Conservation (phyloP, 2,888 invertebrate genomes). For the Clusia tigrina region DNA sequence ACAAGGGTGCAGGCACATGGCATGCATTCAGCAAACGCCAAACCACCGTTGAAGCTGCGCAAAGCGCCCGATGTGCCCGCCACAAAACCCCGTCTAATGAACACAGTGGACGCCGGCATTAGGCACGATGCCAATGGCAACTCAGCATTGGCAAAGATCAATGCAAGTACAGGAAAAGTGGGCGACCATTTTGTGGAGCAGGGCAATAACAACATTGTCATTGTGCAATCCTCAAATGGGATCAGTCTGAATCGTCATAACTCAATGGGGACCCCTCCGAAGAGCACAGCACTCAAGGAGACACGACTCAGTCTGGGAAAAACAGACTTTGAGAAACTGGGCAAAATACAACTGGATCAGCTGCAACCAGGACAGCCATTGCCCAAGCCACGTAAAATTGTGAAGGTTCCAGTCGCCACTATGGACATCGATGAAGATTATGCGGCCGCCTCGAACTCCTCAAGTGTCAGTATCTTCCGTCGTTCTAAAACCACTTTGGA, state of each 20-base stretch:
- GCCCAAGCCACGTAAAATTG: slow-evolving; percentile 57
- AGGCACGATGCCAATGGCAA: slow-evolving; percentile 38
- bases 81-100: slow-evolving; percentile 45
- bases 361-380: slow-evolving; percentile 53
- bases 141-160: slow-evolving; percentile 28
- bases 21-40: slow-evolving; percentile 36
- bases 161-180: slow-evolving; percentile 12
- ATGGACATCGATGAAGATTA: slow-evolving; percentile 52
- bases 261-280: slow-evolving; percentile 43
- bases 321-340: slow-evolving; percentile 53
- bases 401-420: slow-evolving; percentile 55
- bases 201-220: slow-evolving; percentile 38
- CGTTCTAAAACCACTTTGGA: slow-evolving; percentile 61
- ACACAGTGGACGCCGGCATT: slow-evolving; percentile 25
- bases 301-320: slow-evolving; percentile 55
- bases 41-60: slow-evolving; percentile 52
- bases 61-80: slow-evolving; percentile 59
- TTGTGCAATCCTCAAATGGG: slow-evolving; percentile 36
- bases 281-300: slow-evolving; percentile 48
- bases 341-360: slow-evolving; percentile 35
- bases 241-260: slow-evolving; percentile 51
- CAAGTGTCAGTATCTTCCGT: slow-evolving; percentile 47
- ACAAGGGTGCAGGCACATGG: slow-evolving; percentile 30
- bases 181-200: slow-evolving; percentile 2
- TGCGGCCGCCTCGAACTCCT: slow-evolving; percentile 7